Evolutionary conservation across 2,797 vertebrate species (phyloP), one percentile per base, ranked within the genome.

Genomic region (Echeneis naucrates): DNA sequence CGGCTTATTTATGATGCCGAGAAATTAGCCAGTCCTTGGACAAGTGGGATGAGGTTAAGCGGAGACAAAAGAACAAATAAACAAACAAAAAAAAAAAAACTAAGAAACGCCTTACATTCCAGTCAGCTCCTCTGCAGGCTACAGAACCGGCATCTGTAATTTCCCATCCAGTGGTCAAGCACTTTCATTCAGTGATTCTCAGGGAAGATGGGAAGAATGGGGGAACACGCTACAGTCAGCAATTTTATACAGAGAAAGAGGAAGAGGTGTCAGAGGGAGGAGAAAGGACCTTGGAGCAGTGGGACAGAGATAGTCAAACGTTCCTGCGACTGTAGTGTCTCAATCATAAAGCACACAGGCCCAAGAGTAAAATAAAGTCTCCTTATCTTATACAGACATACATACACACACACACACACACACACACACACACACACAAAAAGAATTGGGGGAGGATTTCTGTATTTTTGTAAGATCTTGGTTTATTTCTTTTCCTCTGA

Each of bases 111-210:
- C 87, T 83, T 84, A 72, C 86, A 89, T 89, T 91, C 86, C 75
- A 81, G 77, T 54, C 54, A 48, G 78, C 73, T 89, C 70, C 80
- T 82, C 70, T 23, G 85, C 75, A 81, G 76, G 75, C 64, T 59
- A 71, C 76, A 78, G 51, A 83, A 69, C 75, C 69, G 56, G 74
- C 70, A 72, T 90, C 88, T 90, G 89, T 92, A 91, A 93, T 92
- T 91, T 92, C 83, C 86, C 75, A 85, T 91, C 83, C 85, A 88
- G 86, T 81, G 90, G 90, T 91, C 88, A 86, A 89, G 80, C 76
- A 66, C 83, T 88, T 78, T 86, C 77, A 83, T 88, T 86, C 64
- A 74, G 77, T 75, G 77, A 79, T 64, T 71, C 59, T 61, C 51
- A 16, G 40, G 16, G 40, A 40, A 5, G 38, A 14, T 13, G 13